These are phyloP conservation scores for Fregetta grallaria DNA, from an alignment of 2,113 vertebrate genomes.

Conservation along the genomic window DNA sequence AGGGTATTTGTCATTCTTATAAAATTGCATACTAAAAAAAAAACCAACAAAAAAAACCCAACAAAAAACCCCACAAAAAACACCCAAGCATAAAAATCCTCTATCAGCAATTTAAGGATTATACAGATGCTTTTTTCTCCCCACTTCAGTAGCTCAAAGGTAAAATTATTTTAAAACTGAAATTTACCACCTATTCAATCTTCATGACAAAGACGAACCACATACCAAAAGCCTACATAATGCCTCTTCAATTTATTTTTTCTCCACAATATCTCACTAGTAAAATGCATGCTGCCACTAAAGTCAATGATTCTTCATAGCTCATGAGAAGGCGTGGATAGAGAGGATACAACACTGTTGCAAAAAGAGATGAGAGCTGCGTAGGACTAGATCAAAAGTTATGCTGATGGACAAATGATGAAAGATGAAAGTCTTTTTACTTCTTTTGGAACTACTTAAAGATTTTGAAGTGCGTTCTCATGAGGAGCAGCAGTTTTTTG, in stretches of 20 bases:
- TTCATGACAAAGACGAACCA: neutral
- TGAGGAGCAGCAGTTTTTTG: neutral
- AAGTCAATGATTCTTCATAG: neutral
- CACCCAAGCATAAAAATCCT: neutral
- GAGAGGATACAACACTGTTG: neutral
- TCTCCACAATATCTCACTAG: neutral
- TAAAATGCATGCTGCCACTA: neutral
- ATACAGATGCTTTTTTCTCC: neutral
- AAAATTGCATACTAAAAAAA: neutral
- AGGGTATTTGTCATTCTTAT: neutral
- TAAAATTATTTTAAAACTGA: neutral
- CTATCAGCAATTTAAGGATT: neutral
- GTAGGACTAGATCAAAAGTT: neutral
- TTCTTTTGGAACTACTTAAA: neutral
- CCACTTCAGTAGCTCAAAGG: neutral
- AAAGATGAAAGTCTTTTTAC: neutral
- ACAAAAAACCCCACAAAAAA: neutral
- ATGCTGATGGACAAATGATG: neutral
- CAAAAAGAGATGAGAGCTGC: neutral
- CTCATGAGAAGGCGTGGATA: accelerated
- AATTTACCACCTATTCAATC: neutral
- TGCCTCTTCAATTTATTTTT: neutral
- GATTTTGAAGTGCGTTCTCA: neutral
- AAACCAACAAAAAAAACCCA: accelerated
- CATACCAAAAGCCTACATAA: neutral